Evolutionary conservation across 1,140 invertebrate genomes (phyloP).

Genomic region (Ceratosolen solmsi): DNA sequence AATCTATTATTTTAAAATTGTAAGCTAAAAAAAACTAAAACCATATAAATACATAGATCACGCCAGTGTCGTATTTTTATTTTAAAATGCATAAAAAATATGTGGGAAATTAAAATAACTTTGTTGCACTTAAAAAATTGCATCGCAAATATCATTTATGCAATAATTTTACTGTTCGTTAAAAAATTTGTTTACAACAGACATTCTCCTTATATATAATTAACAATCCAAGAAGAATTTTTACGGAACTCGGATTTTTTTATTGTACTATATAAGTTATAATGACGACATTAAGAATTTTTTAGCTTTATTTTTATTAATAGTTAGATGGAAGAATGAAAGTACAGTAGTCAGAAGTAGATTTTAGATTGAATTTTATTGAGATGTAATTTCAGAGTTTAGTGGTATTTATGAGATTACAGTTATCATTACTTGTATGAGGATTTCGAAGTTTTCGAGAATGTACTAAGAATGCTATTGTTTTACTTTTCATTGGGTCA

Average conservation of each 20-base stretch:
- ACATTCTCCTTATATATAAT: not conserved
- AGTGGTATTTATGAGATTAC: not conserved
- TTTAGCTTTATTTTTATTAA: slow-evolving; percentile 13
- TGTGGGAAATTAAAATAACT: too few relatives aligned
- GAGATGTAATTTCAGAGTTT: not conserved
- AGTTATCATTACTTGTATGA: not conserved
- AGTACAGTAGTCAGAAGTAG: not conserved
- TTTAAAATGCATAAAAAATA: too few relatives aligned
- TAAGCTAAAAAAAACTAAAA: too few relatives aligned
- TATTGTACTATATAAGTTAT: slow-evolving; percentile 10
- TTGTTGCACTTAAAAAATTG: not conserved
- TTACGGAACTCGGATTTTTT: not conserved
- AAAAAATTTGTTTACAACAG: not conserved
- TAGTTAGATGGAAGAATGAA: not conserved
- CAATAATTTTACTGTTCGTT: not conserved
- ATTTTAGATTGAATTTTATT: slow-evolving; percentile 8
- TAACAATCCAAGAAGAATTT: not conserved
- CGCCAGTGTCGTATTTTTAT: too few relatives aligned
- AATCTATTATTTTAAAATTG: too few relatives aligned
- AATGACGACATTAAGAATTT: not conserved
- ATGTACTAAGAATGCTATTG: not conserved
- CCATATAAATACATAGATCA: too few relatives aligned
- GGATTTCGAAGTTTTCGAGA: not conserved
- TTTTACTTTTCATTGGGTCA: not conserved
- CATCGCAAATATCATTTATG: not conserved